A percentile compares a stretch with the other conserved stretches of the same genome.
Evolutionary conservation across 1,140 invertebrate species (phyloP).

Genomic region (Charaxes varanes): DNA sequence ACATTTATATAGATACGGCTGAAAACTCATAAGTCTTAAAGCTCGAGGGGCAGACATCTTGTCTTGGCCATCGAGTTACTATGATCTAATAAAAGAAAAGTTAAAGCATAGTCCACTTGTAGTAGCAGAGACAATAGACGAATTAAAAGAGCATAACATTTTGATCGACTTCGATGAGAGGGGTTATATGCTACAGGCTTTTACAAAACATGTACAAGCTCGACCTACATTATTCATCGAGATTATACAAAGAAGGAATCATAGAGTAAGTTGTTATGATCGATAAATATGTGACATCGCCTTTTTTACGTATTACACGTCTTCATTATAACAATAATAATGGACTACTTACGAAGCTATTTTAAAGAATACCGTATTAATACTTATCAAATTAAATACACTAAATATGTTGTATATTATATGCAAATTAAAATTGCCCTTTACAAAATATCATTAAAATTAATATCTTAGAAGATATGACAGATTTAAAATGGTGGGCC

Average conservation of each 20-base stretch:
- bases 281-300: too few relatives aligned
- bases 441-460: too few relatives aligned
- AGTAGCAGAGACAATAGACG: constrained; percentile 89
- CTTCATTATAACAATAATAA: too few relatives aligned
- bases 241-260: constrained; percentile 97
- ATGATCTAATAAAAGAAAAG: constrained; percentile 87
- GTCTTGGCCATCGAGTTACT: constrained; percentile 92
- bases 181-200: constrained; percentile 98
- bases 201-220: constrained; percentile 98
- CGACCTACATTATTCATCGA: constrained; percentile 97
- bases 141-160: constrained; percentile 91
- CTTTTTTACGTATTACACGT: too few relatives aligned
- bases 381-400: too few relatives aligned
- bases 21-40: constrained; percentile 85
- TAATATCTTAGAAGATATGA: too few relatives aligned
- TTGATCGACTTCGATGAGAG: constrained; percentile 98
- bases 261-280: constrained; percentile 94
- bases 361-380: too few relatives aligned
- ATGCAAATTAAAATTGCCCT: too few relatives aligned
- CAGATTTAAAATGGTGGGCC: too few relatives aligned
- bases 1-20: too few relatives aligned
- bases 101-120: constrained; percentile 85
- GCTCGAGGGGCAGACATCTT: constrained; percentile 93
- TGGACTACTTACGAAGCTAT: too few relatives aligned
- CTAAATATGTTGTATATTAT: too few relatives aligned